These are phyloP conservation scores for Temnothorax ravouxi DNA, from an alignment of 2,888 invertebrate species.

Conservation along the genomic window DNA sequence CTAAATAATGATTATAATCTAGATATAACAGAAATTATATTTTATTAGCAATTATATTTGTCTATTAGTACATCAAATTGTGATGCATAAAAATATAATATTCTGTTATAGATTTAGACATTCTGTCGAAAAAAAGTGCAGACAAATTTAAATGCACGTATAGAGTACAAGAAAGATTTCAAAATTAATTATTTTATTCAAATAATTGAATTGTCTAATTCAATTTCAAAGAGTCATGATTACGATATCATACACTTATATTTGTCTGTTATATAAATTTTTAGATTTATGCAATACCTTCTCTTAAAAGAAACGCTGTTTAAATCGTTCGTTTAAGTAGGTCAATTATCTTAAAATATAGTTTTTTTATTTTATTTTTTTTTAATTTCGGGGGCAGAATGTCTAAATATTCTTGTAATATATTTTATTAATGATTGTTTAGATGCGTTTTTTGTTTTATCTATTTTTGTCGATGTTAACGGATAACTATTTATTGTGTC, in stretches of 20 bases:
- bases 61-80: not conserved
- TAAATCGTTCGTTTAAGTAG: not conserved
- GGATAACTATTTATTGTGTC: not conserved
- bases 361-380: no score
- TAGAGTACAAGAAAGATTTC: no score
- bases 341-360: no score
- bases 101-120: not conserved
- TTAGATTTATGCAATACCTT: no score
- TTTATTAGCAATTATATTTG: constrained; percentile 3
- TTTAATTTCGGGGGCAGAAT: no score
- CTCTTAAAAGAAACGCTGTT: no score
- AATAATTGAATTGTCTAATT: no score
- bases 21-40: not conserved
- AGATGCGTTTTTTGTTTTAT: not conserved
- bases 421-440: no score
- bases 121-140: not conserved
- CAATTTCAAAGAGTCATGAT: not conserved
- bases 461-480: not conserved
- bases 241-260: not conserved
- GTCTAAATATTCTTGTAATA: no score
- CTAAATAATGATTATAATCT: not conserved
- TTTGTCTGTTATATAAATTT: not conserved
- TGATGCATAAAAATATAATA: not conserved
- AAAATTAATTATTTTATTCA: no score
- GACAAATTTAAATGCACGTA: constrained; percentile 1